Evolutionary conservation across 92 coral and sea anemone species (phyloP).

Genomic region (Paragorgia papillata): DNA sequence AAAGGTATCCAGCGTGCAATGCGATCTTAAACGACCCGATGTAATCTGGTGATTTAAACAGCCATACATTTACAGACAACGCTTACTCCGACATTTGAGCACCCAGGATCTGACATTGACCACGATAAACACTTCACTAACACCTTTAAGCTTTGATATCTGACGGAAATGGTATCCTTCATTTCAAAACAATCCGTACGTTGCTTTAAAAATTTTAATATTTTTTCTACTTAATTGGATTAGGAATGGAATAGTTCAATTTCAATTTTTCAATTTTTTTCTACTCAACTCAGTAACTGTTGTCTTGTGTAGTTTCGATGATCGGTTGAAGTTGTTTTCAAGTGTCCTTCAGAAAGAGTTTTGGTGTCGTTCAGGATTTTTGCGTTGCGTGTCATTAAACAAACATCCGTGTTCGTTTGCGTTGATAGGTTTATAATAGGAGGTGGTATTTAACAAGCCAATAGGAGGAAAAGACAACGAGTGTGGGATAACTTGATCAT

Average conservation of each 20-base stretch:
- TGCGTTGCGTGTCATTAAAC: background rate
- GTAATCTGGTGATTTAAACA: slow-evolving; percentile 10
- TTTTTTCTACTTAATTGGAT: slow-evolving; percentile 20
- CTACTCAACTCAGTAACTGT: no score
- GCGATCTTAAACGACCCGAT: slow-evolving; percentile 27
- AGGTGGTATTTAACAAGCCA: slow-evolving; percentile 31
- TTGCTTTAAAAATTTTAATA: no score
- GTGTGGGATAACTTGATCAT: background rate
- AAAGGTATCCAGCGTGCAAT: no score
- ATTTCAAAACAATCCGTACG: background rate
- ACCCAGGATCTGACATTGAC: background rate
- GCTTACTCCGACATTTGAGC: background rate
- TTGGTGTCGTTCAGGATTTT: no score
- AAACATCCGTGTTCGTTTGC: slow-evolving; percentile 28
- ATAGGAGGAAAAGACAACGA: slow-evolving; percentile 1
- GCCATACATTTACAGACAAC: slow-evolving; percentile 6
- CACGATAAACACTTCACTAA: background rate
- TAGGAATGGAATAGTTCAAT: slow-evolving; percentile 9
- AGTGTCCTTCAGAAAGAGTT: no score
- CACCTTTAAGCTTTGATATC: background rate
- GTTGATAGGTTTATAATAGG: slow-evolving; percentile 43
- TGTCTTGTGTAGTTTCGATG: no score
- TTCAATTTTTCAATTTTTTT: no score
- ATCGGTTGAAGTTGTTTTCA: no score
- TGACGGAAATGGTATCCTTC: background rate